phyloP scores from a whole-genome alignment of 2,113 vertebrate genomes.

The Thermophis baileyi region DNA sequence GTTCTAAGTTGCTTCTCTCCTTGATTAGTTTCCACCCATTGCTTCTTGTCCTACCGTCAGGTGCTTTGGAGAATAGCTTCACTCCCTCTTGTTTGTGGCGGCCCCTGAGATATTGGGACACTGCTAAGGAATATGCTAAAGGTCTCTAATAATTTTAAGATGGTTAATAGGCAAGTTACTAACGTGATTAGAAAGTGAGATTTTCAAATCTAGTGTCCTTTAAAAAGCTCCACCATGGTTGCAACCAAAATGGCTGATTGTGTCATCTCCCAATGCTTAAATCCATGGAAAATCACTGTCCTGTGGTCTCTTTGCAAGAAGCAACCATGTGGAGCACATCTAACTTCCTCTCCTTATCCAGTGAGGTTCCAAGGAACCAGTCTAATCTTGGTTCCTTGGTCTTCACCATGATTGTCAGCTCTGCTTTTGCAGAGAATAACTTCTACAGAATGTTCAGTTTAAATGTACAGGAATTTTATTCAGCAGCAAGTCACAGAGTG shows the following conservation, averaged over 20 bases:
- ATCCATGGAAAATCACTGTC: not conserved
- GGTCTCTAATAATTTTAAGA: not conserved
- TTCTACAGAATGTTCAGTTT: not conserved
- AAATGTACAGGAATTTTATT: not conserved
- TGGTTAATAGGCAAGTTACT: not conserved
- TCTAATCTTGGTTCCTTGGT: not conserved
- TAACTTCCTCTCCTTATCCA: not conserved
- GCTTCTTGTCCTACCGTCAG: no score
- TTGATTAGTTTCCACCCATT: no score
- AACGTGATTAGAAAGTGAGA: not conserved
- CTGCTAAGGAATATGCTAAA: not conserved
- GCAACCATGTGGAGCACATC: not conserved
- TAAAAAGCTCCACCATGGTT: not conserved
- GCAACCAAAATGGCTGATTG: not conserved
- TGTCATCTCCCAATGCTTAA: not conserved
- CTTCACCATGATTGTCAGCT: not conserved
- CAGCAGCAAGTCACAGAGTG: not conserved
- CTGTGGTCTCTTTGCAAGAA: not conserved
- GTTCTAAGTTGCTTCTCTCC: no score
- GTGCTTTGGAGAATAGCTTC: no score
- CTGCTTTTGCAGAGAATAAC: not conserved
- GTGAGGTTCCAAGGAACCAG: not conserved
- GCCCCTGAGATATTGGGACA: no score
- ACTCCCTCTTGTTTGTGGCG: no score
- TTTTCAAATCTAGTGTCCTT: not conserved